Evolutionary conservation across 2,888 invertebrate genomes (phyloP).

Genomic region (Drosophila pegasa): DNA sequence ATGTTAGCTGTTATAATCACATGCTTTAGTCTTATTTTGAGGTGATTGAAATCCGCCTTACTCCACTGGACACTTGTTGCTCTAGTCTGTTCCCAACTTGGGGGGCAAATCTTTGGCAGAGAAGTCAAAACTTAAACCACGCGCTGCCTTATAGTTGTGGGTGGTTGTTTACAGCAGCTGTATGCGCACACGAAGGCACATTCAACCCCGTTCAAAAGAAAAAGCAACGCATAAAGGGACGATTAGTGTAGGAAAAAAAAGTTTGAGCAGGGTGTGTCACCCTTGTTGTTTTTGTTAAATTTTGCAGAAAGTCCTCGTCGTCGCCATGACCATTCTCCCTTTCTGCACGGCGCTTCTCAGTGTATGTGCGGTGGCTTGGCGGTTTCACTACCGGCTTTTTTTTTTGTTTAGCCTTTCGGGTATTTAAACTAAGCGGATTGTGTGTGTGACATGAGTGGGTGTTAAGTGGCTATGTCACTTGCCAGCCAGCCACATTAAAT

Average conservation of each 20-base stretch:
- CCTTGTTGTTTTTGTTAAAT: slow-evolving; percentile 82
- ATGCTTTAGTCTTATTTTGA: neutral
- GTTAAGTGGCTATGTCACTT: slow-evolving; percentile 82
- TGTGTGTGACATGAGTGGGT: slow-evolving; percentile 79
- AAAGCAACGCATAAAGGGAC: slow-evolving; percentile 71
- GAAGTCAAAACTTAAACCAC: slow-evolving; percentile 36
- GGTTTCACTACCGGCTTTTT: slow-evolving; percentile 61
- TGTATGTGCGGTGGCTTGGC: slow-evolving; percentile 56
- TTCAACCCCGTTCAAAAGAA: slow-evolving; percentile 50
- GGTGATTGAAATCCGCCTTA: neutral
- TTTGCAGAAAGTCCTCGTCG: slow-evolving; percentile 77
- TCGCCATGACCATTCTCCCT: slow-evolving; percentile 33
- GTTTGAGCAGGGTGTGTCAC: slow-evolving; percentile 51
- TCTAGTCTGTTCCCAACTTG: slow-evolving; percentile 13
- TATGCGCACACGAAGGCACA: slow-evolving; percentile 15
- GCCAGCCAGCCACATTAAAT: slow-evolving; percentile 49
- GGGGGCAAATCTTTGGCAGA: slow-evolving; percentile 44
- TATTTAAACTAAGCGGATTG: slow-evolving; percentile 81
- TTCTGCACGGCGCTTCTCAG: slow-evolving; percentile 29
- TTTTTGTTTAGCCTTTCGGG: slow-evolving; percentile 75
- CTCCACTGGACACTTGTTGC: slow-evolving; percentile 67
- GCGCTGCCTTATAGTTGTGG: slow-evolving; percentile 44
- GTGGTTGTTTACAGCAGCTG: slow-evolving; percentile 59
- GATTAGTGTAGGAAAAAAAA: slow-evolving; percentile 69
- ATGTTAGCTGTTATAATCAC: neutral